A percentile compares a stretch with the other conserved stretches of the same genome.
Evolutionary conservation across 1,140 invertebrate genomes (phyloP).

Genomic region (Apolygus lucorum): DNA sequence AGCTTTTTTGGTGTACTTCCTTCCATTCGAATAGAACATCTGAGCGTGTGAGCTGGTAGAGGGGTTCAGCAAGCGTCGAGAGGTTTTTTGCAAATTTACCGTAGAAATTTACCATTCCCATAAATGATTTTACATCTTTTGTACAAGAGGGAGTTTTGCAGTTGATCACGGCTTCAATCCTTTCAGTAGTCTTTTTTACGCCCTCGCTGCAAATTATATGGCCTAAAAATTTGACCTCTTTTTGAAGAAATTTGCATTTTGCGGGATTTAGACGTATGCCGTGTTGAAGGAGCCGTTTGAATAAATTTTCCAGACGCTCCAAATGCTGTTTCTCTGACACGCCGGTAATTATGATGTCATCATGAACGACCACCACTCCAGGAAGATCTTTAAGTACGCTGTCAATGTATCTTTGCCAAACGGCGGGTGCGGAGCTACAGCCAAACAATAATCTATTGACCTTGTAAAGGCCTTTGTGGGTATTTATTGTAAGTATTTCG

Average conservation of each 20-base stretch:
- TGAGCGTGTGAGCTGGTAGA: too few species aligned
- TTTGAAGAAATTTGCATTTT: conserved; percentile 9
- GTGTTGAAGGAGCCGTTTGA: not conserved
- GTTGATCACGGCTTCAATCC: not conserved
- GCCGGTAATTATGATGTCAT: not conserved
- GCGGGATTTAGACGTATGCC: conserved; percentile 3
- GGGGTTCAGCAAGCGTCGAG: too few species aligned
- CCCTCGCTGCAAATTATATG: conserved; percentile 4
- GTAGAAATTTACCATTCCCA: too few species aligned
- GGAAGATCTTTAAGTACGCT: conserved; percentile 3
- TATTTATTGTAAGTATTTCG: conserved; percentile 1
- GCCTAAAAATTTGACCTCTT: not conserved
- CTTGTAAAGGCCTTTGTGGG: conserved; percentile 4
- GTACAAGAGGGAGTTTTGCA: too few species aligned
- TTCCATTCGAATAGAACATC: too few species aligned
- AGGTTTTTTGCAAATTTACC: too few species aligned
- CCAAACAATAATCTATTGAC: conserved; percentile 7
- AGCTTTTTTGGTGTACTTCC: too few species aligned
- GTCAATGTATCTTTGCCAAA: conserved; percentile 9
- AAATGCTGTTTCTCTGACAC: not conserved
- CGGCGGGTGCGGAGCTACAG: not conserved
- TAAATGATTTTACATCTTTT: too few species aligned
- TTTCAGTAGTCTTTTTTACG: not conserved
- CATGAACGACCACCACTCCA: not conserved
- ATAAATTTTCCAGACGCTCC: not conserved